These are phyloP conservation scores for Glandiceps talaboti DNA, from an alignment of 53 echinoderm and acorn worm genomes.

Conservation along the genomic window DNA sequence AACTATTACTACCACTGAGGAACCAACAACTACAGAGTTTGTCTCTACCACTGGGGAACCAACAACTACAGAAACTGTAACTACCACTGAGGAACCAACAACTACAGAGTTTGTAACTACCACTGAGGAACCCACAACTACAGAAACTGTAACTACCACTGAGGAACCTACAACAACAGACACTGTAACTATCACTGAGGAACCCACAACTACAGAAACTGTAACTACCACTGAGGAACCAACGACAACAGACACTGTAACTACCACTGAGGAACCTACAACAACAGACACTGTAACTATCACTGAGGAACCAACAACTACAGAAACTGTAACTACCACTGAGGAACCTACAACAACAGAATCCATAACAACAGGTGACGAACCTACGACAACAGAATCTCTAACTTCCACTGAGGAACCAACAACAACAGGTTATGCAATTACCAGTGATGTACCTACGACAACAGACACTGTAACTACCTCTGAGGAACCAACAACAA, in stretches of 20 bases:
- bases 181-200: too few relatives aligned
- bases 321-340: too few relatives aligned
- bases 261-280: not conserved
- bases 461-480: not conserved
- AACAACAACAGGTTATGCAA: too few relatives aligned
- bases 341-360: not conserved
- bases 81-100: too few relatives aligned
- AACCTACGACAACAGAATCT: not conserved
- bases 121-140: too few relatives aligned
- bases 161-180: too few relatives aligned
- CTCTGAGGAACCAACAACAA: not conserved
- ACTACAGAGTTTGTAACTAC: too few relatives aligned
- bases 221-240: not conserved
- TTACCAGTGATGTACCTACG: not conserved
- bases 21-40: not conserved
- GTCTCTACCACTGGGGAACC: too few relatives aligned
- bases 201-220: not conserved
- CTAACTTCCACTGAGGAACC: not conserved
- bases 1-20: not conserved
- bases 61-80: too few relatives aligned
- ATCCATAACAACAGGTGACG: not conserved
- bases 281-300: too few relatives aligned
- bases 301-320: too few relatives aligned
- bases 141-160: too few relatives aligned
- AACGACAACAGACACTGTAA: not conserved